These are phyloP conservation scores for Endomychus coccineus DNA, from an alignment of 2,888 invertebrate species.

Conservation along the genomic window DNA sequence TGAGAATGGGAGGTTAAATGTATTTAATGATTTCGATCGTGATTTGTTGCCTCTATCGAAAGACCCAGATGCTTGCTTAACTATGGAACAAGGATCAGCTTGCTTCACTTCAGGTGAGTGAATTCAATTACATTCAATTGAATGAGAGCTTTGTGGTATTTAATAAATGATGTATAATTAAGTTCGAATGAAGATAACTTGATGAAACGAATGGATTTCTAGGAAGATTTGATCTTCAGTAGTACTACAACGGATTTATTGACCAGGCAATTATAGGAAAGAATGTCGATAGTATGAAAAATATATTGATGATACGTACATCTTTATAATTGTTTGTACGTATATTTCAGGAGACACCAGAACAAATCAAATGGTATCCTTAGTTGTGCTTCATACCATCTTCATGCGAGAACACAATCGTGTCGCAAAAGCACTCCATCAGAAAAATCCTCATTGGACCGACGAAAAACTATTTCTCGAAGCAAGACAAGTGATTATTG, in stretches of 20 bases:
- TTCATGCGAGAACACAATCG: constrained; percentile 78
- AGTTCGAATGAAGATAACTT: too few relatives aligned
- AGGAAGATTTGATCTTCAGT: too few relatives aligned
- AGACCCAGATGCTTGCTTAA: constrained; percentile 58
- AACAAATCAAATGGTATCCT: constrained; percentile 69
- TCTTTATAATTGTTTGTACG: constrained; percentile 4
- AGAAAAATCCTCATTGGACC: constrained; percentile 66
- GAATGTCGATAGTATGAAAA: too few relatives aligned
- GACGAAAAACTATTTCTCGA: constrained; percentile 70
- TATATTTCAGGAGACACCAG: constrained; percentile 60
- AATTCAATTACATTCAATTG: too few relatives aligned
- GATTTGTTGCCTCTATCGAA: constrained; percentile 58
- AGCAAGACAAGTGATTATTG: constrained; percentile 63
- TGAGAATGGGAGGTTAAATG: constrained; percentile 54
- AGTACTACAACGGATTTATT: too few relatives aligned
- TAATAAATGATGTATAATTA: too few relatives aligned
- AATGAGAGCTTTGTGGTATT: too few relatives aligned
- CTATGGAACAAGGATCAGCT: constrained; percentile 51
- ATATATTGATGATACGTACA: too few relatives aligned
- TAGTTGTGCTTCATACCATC: constrained; percentile 65
- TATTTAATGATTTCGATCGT: constrained; percentile 59
- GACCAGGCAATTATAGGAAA: too few relatives aligned
- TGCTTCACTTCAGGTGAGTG: constrained; percentile 62
- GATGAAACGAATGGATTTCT: too few relatives aligned
- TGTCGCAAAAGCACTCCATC: constrained; percentile 53